These are phyloP conservation scores for Hesperophylax magnus DNA, from an alignment of 1,140 invertebrate species.

Conservation along the genomic window DNA sequence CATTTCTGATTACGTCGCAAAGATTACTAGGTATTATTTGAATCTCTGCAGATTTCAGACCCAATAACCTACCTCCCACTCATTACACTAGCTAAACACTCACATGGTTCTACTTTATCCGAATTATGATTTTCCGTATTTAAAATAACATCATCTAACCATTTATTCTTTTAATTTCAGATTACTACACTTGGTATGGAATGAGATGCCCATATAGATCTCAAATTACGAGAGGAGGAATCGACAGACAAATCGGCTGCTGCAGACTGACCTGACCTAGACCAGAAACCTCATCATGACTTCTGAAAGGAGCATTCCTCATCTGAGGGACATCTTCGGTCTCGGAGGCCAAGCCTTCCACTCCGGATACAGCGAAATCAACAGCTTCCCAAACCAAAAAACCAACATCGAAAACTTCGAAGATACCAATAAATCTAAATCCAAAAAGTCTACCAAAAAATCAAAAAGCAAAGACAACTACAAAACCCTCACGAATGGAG, in stretches of 20 bases:
- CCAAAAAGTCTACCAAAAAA: conserved; percentile 70
- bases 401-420: conserved; percentile 60
- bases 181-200: background rate
- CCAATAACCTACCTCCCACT: too few relatives aligned
- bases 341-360: conserved; percentile 64
- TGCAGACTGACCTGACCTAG: background rate
- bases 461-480: conserved; percentile 76
- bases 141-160: background rate
- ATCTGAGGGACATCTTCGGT: conserved; percentile 79
- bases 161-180: background rate
- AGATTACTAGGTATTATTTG: too few relatives aligned
- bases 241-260: background rate
- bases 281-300: conserved; percentile 63
- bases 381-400: conserved; percentile 42
- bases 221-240: background rate
- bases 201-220: background rate
- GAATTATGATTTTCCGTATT: background rate
- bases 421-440: conserved; percentile 68
- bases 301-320: conserved; percentile 77
- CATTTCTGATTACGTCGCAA: too few relatives aligned
- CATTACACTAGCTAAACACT: too few relatives aligned
- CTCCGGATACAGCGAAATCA: conserved; percentile 54
- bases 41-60: too few relatives aligned
- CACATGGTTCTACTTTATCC: too few relatives aligned
- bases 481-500: conserved; percentile 75